phyloP scores from a whole-genome alignment of 2,888 invertebrate species.

The Brenthis daphne region DNA sequence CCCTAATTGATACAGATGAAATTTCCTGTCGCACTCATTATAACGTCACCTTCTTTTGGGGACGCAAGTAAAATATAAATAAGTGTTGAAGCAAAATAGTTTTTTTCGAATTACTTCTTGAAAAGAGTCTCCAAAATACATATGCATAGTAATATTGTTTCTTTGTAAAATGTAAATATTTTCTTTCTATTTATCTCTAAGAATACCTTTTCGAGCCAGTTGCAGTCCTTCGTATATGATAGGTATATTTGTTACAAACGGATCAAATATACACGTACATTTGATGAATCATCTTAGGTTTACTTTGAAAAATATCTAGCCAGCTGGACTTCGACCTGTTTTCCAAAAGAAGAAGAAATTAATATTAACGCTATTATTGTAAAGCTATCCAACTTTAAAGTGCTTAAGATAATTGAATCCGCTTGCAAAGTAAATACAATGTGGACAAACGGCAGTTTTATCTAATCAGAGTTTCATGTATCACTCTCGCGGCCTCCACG shows the following conservation, averaged over 20 bases:
- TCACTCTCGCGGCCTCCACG: constrained; percentile 37
- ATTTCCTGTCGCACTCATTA: constrained; percentile 38
- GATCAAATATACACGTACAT: not conserved
- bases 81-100: not conserved
- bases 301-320: not conserved
- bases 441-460: constrained; percentile 32
- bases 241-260: not conserved
- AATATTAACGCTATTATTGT: not conserved
- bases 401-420: constrained; percentile 23
- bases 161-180: no score
- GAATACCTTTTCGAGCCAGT: not conserved
- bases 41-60: constrained; percentile 24
- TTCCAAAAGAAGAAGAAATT: not conserved
- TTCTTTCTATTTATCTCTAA: not conserved
- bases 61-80: constrained; percentile 2
- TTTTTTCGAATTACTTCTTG: no score
- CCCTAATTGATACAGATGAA: constrained; percentile 47
- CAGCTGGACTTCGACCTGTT: not conserved
- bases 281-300: not conserved
- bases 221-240: not conserved
- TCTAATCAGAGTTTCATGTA: constrained; percentile 40
- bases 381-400: constrained; percentile 6
- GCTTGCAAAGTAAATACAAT: constrained; percentile 27
- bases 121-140: no score
- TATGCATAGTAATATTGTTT: no score